Percentiles rank a stretch among this genome's conserved stretches.
Conservation (phyloP, 2,797 vertebrate species). For the Melanotaenia nigrans region DNA sequence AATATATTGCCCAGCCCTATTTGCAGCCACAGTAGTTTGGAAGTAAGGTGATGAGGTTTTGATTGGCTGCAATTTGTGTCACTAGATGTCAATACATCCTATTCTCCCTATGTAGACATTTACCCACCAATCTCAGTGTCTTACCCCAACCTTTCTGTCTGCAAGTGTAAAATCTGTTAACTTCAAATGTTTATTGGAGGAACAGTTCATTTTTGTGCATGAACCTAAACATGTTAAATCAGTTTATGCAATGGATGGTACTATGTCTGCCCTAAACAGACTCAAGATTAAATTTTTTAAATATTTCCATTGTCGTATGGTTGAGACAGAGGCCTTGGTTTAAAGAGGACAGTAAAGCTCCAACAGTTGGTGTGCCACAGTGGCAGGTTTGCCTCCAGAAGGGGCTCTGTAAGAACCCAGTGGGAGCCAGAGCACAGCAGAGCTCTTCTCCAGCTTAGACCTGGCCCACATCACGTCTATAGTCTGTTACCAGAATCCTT, state of each 20-base stretch:
- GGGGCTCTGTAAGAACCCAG: constrained; percentile 74
- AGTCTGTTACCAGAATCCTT: constrained; percentile 50
- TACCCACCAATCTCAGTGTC: neutral
- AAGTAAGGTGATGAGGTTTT: neutral
- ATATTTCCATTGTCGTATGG: constrained; percentile 35
- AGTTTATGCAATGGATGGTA: neutral
- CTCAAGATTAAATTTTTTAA: constrained; percentile 30
- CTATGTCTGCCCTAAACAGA: constrained; percentile 1
- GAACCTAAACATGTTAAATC: neutral
- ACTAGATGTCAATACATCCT: neutral
- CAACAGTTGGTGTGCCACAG: constrained; percentile 69
- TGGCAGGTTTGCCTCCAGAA: constrained; percentile 80
- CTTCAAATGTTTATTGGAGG: no score
- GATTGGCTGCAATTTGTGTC: neutral
- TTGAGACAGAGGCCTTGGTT: constrained; percentile 33
- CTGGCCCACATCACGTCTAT: constrained; percentile 54
- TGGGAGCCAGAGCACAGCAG: constrained; percentile 63
- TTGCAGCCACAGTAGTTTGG: neutral
- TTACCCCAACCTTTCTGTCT: neutral
- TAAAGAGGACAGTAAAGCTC: constrained; percentile 73
- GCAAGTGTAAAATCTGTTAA: no score
- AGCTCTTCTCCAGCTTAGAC: constrained; percentile 60
- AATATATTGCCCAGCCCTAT: no score
- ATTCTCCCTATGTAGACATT: neutral
- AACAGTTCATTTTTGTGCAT: no score